These are phyloP conservation scores for Lasiommata megera DNA, from an alignment of 2,888 invertebrate genomes.

Conservation along the genomic window DNA sequence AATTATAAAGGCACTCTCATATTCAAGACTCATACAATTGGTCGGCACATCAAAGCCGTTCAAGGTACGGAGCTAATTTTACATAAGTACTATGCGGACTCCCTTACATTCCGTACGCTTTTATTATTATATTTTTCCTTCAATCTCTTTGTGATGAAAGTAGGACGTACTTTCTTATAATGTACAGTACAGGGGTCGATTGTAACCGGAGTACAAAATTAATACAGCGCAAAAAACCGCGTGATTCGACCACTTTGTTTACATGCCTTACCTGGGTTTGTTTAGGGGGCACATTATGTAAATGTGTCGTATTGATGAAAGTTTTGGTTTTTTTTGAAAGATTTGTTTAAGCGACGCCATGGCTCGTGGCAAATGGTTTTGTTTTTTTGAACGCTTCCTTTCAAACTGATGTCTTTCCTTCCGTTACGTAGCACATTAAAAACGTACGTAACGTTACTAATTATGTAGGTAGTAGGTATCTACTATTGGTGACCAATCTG, in stretches of 20 bases:
- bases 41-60: slow-evolving; percentile 73
- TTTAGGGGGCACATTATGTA: slow-evolving; percentile 74
- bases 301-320: slow-evolving; percentile 63
- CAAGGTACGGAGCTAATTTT: slow-evolving; percentile 65
- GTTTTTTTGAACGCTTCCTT: slow-evolving; percentile 46
- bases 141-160: slow-evolving; percentile 69
- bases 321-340: slow-evolving; percentile 60
- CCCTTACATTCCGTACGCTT: slow-evolving; percentile 62
- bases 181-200: slow-evolving; percentile 56
- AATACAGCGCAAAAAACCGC: slow-evolving; percentile 68
- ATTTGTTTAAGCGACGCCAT: slow-evolving; percentile 50
- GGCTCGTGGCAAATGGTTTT: slow-evolving; percentile 73
- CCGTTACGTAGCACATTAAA: slow-evolving; percentile 13
- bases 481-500: too few relatives aligned
- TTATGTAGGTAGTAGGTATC: too few relatives aligned
- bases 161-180: slow-evolving; percentile 55
- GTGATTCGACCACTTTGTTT: slow-evolving; percentile 69
- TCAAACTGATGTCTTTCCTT: slow-evolving; percentile 33
- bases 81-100: slow-evolving; percentile 72
- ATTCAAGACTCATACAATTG: slow-evolving; percentile 65
- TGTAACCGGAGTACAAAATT: slow-evolving; percentile 77
- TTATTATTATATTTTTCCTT: slow-evolving; percentile 68
- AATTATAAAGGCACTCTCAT: slow-evolving; percentile 70
- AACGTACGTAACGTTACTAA: too few relatives aligned
- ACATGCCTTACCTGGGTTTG: slow-evolving; percentile 66